Conservation (phyloP, 2,797 vertebrate genomes). For the Cuniculus paca region DNA sequence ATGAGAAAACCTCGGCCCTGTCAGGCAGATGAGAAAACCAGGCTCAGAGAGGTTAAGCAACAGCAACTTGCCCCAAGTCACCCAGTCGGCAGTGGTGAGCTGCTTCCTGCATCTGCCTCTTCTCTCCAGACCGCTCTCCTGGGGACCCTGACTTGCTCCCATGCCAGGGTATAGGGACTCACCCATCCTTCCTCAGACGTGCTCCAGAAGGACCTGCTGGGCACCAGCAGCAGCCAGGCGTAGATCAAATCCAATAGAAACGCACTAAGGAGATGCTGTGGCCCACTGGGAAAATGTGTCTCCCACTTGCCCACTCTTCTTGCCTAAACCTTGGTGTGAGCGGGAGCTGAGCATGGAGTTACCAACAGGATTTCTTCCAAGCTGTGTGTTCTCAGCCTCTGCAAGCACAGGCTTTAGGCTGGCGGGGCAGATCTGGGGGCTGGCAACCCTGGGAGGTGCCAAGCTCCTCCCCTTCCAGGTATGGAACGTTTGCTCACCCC, state of each 20-base stretch:
- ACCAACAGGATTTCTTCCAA: rapidly evolving
- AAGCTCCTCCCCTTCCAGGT: background rate
- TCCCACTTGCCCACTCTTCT: rapidly evolving
- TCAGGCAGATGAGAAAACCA: background rate
- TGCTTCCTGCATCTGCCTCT: rapidly evolving
- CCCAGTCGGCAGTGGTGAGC: rapidly evolving
- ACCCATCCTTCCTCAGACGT: rapidly evolving
- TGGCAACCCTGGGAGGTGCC: rapidly evolving
- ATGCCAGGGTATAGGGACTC: background rate
- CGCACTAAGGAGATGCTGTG: background rate
- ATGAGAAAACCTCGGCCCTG: background rate
- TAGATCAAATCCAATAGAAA: background rate
- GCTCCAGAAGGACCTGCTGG: no score
- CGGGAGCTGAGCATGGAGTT: rapidly evolving
- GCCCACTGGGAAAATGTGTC: background rate
- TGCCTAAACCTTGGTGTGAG: rapidly evolving
- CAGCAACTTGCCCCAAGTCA: no score
- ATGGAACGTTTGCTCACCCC: no score
- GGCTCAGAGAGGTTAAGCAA: background rate
- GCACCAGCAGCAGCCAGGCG: no score
- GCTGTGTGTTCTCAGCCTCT: background rate
- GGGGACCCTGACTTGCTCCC: rapidly evolving
- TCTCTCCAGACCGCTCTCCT: rapidly evolving
- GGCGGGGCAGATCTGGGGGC: rapidly evolving
- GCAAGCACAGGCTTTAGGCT: no score